These are phyloP conservation scores for Picathartes gymnocephalus DNA, from an alignment of 2,113 vertebrate genomes.

Conservation along the genomic window DNA sequence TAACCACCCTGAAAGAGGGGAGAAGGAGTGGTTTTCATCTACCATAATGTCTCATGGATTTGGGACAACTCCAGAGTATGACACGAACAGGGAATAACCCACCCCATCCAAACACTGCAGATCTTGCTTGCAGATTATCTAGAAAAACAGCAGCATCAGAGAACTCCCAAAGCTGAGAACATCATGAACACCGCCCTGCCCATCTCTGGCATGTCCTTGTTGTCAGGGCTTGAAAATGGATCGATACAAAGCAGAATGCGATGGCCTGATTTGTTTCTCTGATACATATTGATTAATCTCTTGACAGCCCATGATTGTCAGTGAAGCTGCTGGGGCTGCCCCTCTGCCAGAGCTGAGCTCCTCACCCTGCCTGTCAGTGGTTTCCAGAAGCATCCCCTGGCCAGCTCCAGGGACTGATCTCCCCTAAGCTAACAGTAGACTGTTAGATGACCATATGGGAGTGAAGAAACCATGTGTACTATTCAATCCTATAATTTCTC, in stretches of 20 bases:
- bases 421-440: background rate
- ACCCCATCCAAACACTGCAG: background rate
- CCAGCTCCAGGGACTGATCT: background rate
- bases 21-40: background rate
- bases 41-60: background rate
- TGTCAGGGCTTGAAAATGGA: background rate
- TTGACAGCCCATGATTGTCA: background rate
- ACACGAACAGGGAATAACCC: background rate
- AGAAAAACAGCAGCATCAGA: background rate
- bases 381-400: background rate
- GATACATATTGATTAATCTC: background rate
- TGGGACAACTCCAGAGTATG: constrained; percentile 21
- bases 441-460: accelerated
- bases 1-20: background rate
- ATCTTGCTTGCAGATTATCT: constrained; percentile 15
- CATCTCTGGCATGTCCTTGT: constrained; percentile 12
- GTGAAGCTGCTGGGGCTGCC: background rate
- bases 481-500: background rate
- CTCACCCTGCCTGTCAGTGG: background rate
- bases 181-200: constrained; percentile 1
- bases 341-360: background rate
- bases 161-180: constrained; percentile 35
- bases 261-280: background rate
- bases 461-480: background rate
- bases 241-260: background rate